Base-by-base conservation (phyloP, 2,113 vertebrate genomes). In the Scomber japonicus region DNA sequence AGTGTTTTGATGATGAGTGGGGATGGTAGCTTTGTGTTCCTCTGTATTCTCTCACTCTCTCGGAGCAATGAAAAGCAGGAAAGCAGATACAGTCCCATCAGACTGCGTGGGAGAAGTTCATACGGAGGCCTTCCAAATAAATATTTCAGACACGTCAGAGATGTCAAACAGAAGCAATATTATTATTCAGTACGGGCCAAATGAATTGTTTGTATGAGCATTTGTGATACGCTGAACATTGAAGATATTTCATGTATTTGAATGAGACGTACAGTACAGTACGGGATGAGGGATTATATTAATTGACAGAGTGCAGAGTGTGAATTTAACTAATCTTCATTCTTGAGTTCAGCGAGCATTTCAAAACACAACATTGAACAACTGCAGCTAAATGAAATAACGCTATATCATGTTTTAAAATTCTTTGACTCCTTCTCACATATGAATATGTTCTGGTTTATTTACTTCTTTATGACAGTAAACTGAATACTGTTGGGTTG, bases 1-100 rank as follows among this genome's bases (percentile, higher is more conserved):
- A 89, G 78, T 80, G 78, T 84, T 81, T 80, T 62, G 75, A 75
- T 80, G 73, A 73, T 60, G 66, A 16, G 70, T 51, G 49, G 63
- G 65, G n/a, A 64, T 17, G 17, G 53, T 40, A 57, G 49, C n/a
- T 67, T 67, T 75, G 44, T 75, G 49, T 82, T 80, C 51, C n/a
- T 56, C 30, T 30, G 7, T 9, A 40, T 9, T 40, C 35, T 40
- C 35, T 21, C 13, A 48, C 56, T 55, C 55, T 55, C 3, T 54
- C 9, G 49, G 65, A 76, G 45, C 50, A 31, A 21, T 69, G 54
- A 21, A 9, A 55, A 68, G 35, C 53, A 65, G 16, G 65, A 72
- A 73, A 70, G 30, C 27, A 45, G 74, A 75, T 44, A 5, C 2
- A 31, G n/a, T 76, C 82, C 82, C 82, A 68, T 68, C 56, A 78